Evolutionary conservation across 2,797 vertebrate species (phyloP), one percentile per base, ranked within the genome.

Genomic region (Poeciliopsis infans): DNA sequence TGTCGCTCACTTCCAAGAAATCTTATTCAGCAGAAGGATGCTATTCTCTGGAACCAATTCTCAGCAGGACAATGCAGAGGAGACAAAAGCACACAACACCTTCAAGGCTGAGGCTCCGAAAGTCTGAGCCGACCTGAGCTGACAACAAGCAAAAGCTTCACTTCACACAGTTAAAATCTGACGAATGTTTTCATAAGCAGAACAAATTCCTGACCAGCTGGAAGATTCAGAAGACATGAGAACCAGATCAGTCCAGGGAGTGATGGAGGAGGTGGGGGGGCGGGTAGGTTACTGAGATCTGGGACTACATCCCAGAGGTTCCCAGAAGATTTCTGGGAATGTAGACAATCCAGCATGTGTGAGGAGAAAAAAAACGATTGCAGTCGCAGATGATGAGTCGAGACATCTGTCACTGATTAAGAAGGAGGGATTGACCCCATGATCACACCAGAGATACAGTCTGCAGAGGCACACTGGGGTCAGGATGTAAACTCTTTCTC

Each of bases 321-420:
- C 89, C 88, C 76, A 8, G 78, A 92, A 89, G 85, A 86, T 85
- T 91, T 87, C 77, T 89, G 85, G 85, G 83, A 92, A 91, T 86
- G 87, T 85, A 45, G 20, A 70, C 59, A 43, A 69, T 74, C 76
- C 79, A 80, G 82, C 80, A 82, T 81, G 86, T 81, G 82, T 78
- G 31, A 78, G 80, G 13, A 28, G 25, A 16, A 61, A 61, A 59
- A 77, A 76, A 75, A 53, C 61, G 70, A 86, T 25, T 71, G 79
- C 64, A 80, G 70, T 71, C 74, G 80, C 28, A 68, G 78, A 75
- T 13, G 47, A 53, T 31, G 76, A 78, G 75, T 74, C 76, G 46
- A 72, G 79, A 91, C 90, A 95, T 94, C 87, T 94, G 92, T 85
- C 81, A 51, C 77, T 81, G 86, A 93, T 93, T 93, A 91, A 74